These are phyloP conservation scores for Gulo gulo DNA, from an alignment of 2,113 vertebrate species.

Conservation along the genomic window DNA sequence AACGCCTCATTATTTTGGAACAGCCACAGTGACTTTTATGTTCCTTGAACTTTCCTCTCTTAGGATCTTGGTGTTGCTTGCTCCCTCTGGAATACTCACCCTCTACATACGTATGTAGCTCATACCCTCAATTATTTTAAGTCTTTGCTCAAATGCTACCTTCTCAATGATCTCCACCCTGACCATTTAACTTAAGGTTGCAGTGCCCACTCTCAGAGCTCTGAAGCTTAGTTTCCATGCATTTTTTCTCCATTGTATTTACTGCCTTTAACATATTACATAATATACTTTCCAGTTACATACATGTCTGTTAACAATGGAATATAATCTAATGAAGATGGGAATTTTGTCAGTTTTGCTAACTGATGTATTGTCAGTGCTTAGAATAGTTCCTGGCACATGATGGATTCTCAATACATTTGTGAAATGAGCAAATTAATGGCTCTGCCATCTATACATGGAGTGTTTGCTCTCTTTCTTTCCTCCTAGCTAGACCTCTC, in stretches of 20 bases:
- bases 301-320: not conserved
- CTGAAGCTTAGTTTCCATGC: not conserved
- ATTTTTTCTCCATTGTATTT: not conserved
- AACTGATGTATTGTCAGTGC: not conserved
- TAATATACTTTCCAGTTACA: not conserved
- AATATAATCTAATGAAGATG: not conserved
- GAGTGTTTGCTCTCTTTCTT: not conserved
- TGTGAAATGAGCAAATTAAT: not conserved
- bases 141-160: not conserved
- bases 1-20: no score
- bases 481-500: not conserved
- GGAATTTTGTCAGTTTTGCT: not conserved
- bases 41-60: not conserved
- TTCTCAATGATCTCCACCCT: not conserved
- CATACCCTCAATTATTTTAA: not conserved
- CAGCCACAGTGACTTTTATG: no score
- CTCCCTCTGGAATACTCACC: not conserved
- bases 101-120: not conserved
- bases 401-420: not conserved
- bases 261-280: not conserved
- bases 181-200: not conserved
- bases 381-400: not conserved
- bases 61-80: not conserved
- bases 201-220: not conserved
- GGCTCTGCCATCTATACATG: not conserved